These are phyloP conservation scores for Conchocele bisecta DNA, from an alignment of 2,888 invertebrate species.

Conservation along the genomic window DNA sequence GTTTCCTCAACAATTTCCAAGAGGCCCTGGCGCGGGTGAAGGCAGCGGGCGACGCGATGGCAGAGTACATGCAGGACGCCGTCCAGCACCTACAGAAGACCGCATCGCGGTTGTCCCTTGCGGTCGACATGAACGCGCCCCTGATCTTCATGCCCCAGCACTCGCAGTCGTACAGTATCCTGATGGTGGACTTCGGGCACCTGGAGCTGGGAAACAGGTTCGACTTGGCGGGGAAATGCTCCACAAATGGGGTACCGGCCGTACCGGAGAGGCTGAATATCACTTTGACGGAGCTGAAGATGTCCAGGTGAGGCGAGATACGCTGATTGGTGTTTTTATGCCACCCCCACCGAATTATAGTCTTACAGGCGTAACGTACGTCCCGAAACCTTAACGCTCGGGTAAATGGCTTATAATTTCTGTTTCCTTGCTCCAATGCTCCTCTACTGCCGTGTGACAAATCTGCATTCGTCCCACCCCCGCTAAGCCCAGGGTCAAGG, in stretches of 20 bases:
- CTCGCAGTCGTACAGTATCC: slow-evolving; percentile 90
- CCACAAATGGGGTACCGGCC: slow-evolving; percentile 84
- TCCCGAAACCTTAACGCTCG: no score
- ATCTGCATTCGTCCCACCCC: no score
- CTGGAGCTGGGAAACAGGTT: slow-evolving; percentile 90
- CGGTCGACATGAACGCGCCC: slow-evolving; percentile 85
- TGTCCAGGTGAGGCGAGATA: slow-evolving; percentile 85
- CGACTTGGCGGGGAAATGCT: slow-evolving; percentile 78
- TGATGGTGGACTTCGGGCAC: slow-evolving; percentile 93
- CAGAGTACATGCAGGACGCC: slow-evolving; percentile 93
- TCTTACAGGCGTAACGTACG: no score
- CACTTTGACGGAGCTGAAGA: slow-evolving; percentile 90
- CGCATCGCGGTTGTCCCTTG: slow-evolving; percentile 84
- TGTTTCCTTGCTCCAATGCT: no score
- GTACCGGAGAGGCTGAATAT: slow-evolving; percentile 93
- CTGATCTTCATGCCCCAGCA: slow-evolving; percentile 94
- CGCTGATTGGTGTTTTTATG: neutral
- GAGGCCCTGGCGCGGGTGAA: slow-evolving; percentile 92
- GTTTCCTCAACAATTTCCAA: slow-evolving; percentile 95
- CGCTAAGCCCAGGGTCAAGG: no score
- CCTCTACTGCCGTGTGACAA: no score
- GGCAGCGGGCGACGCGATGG: slow-evolving; percentile 96
- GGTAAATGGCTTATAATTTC: no score
- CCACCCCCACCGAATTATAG: no score
- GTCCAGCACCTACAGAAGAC: slow-evolving; percentile 91